Evolutionary conservation across 2,113 vertebrate species (phyloP).

Genomic region (Mesocricetus auratus): DNA sequence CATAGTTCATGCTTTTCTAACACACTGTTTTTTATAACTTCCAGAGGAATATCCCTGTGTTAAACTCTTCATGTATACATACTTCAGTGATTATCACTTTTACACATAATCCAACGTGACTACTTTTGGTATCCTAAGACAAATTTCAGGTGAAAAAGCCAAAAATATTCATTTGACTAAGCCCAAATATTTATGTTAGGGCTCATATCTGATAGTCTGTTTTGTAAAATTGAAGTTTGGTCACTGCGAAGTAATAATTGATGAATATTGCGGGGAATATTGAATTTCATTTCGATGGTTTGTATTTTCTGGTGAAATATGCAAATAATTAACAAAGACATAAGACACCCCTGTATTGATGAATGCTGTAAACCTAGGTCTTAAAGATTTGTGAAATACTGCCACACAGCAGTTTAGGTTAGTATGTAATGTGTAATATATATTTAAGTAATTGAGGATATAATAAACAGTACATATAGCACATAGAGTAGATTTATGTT

Average conservation of each 20-base stretch:
- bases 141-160: neutral
- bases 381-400: neutral
- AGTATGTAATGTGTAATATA: neutral
- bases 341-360: neutral
- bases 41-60: rapidly evolving
- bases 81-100: neutral
- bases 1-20: neutral
- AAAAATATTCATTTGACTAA: neutral
- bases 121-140: neutral
- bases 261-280: neutral
- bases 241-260: neutral
- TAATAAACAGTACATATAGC: too few species aligned
- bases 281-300: neutral
- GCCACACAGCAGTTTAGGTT: neutral
- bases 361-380: neutral
- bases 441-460: neutral
- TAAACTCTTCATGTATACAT: rapidly evolving
- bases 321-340: neutral
- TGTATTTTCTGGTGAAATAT: neutral
- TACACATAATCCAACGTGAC: neutral
- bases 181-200: neutral
- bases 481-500: neutral
- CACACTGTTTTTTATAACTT: neutral
- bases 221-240: neutral
- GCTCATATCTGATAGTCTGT: neutral